These are phyloP conservation scores for Seriola aureovittata DNA, from an alignment of 2,113 vertebrate genomes.

Conservation along the genomic window DNA sequence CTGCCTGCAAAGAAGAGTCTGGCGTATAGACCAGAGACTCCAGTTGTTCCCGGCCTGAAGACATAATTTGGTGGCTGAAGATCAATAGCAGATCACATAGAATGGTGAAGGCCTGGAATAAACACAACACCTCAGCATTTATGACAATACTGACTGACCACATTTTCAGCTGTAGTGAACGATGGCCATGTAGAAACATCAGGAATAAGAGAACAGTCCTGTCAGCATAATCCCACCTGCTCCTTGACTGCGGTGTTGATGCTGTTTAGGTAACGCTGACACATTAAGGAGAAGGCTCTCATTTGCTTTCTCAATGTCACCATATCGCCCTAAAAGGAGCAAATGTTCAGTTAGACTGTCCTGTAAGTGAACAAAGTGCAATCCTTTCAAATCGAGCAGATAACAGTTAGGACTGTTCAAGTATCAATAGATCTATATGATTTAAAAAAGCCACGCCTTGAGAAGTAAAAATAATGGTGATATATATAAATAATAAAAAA, in stretches of 20 bases:
- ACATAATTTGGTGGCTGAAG: conserved; percentile 98
- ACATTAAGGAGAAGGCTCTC: conserved; percentile 97
- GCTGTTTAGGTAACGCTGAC: conserved; percentile 96
- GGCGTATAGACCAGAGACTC: conserved; percentile 93
- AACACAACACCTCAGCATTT: conserved; percentile 46
- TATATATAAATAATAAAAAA: no score
- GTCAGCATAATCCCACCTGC: conserved; percentile 85
- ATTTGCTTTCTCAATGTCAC: conserved; percentile 94
- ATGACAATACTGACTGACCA: conserved; percentile 3
- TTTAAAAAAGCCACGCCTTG: not conserved
- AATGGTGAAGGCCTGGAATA: conserved; percentile 93
- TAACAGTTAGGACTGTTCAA: not conserved
- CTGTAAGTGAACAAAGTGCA: not conserved
- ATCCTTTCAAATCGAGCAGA: not conserved
- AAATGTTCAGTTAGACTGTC: conserved; percentile 11
- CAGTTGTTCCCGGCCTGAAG: conserved; percentile 93
- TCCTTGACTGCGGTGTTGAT: conserved; percentile 97
- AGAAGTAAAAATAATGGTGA: no score
- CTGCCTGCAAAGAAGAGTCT: conserved; percentile 93
- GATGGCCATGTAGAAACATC: not conserved
- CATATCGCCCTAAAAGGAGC: conserved; percentile 89
- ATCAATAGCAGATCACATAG: conserved; percentile 96
- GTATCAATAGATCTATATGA: not conserved
- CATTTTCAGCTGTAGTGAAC: not conserved
- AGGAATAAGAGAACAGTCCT: not conserved